phyloP scores from a whole-genome alignment of 2,797 vertebrate species.

The Dipus sagitta region DNA sequence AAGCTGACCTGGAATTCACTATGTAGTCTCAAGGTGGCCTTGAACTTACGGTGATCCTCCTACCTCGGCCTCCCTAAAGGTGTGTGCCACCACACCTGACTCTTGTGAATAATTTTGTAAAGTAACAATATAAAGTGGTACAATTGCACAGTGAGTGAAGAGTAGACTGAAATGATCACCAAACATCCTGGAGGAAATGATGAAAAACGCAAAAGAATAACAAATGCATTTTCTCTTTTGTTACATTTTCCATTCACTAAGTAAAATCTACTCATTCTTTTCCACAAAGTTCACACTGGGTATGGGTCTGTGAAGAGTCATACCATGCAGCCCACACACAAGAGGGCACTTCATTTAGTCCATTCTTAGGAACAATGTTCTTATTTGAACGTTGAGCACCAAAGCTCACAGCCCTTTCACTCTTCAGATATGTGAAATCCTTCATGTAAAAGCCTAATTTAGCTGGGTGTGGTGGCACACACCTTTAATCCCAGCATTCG shows the following conservation, averaged over 20 bases:
- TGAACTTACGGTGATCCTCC: no score
- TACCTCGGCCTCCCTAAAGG: no score
- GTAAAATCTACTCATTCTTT: conserved; percentile 72
- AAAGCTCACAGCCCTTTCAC: conserved; percentile 12
- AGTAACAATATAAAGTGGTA: conserved; percentile 37
- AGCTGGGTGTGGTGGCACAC: background rate
- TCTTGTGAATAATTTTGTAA: conserved; percentile 9
- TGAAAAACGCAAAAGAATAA: conserved; percentile 77
- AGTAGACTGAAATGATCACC: conserved; percentile 45
- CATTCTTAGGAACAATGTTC: conserved; percentile 75
- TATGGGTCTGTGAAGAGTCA: conserved; percentile 74
- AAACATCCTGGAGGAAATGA: conserved; percentile 81
- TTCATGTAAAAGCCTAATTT: conserved; percentile 53
- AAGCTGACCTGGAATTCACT: no score
- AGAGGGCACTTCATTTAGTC: conserved; percentile 66
- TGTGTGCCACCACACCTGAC: no score
- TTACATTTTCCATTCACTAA: conserved; percentile 79
- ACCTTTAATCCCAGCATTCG: no score
- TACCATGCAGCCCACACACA: conserved; percentile 73
- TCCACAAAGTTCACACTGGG: conserved; percentile 73
- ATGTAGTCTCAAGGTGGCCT: no score
- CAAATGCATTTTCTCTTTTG: conserved; percentile 65
- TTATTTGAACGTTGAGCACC: conserved; percentile 65
- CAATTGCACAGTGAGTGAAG: conserved; percentile 61
- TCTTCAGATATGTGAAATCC: conserved; percentile 60